Evolutionary conservation across 2,888 invertebrate species (phyloP).

Genomic region (Ischnus inquisitorius): DNA sequence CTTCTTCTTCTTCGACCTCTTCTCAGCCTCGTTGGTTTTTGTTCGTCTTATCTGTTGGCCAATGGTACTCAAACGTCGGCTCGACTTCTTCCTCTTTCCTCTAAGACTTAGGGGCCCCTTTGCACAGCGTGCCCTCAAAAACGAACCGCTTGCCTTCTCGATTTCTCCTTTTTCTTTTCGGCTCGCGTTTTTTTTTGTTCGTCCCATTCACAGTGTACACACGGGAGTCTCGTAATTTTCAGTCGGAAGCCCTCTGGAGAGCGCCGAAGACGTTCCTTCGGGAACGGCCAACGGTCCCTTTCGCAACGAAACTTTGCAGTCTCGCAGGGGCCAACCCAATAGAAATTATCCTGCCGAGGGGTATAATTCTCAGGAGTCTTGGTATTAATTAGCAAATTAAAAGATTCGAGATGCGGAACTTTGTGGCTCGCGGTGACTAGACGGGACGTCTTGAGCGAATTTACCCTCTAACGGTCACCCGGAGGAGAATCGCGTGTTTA

Average conservation of each 20-base stretch:
- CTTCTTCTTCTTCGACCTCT: conserved; percentile 70
- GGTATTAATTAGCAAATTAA: conserved; percentile 84
- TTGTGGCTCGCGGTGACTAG: conserved; percentile 25
- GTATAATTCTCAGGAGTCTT: conserved; percentile 55
- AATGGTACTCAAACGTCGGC: conserved; percentile 77
- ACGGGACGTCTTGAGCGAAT: conserved; percentile 29
- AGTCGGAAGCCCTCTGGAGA: conserved; percentile 63
- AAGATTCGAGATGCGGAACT: conserved; percentile 70
- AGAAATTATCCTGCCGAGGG: conserved; percentile 9
- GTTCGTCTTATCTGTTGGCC: conserved; percentile 68
- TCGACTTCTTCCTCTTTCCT: conserved; percentile 52
- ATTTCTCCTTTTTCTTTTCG: conserved; percentile 41
- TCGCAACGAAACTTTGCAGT: conserved; percentile 38
- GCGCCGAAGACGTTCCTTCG: conserved; percentile 62
- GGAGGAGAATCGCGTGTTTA: neutral
- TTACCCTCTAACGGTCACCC: conserved; percentile 44
- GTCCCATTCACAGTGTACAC: conserved; percentile 75
- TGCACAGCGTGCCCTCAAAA: conserved; percentile 40
- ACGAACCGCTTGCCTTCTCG: conserved; percentile 48
- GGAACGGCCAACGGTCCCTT: conserved; percentile 70
- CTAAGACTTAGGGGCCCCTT: conserved; percentile 47
- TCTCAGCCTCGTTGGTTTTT: conserved; percentile 35
- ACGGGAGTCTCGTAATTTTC: conserved; percentile 72
- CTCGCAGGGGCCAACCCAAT: conserved; percentile 4
- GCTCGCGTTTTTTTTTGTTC: conserved; percentile 68